These are phyloP conservation scores for Emys orbicularis DNA, from an alignment of 2,797 vertebrate species.

Conservation along the genomic window DNA sequence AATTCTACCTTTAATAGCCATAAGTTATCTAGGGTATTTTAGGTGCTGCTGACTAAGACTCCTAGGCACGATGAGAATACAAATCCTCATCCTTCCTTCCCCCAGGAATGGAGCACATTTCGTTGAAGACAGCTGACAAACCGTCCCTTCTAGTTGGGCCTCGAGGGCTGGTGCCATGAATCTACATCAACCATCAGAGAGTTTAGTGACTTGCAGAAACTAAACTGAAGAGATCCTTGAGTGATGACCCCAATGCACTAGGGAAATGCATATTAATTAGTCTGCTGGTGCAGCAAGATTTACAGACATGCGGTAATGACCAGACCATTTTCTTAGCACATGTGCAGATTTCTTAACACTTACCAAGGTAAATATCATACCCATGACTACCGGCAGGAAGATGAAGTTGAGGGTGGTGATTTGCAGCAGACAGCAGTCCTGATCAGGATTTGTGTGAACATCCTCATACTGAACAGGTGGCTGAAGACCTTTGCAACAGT, in stretches of 20 bases:
- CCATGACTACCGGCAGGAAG: slow-evolving; percentile 95
- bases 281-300: not conserved
- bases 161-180: too few relatives aligned
- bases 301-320: not conserved
- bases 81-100: too few relatives aligned
- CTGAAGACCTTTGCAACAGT: slow-evolving; percentile 80
- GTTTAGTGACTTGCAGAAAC: not conserved
- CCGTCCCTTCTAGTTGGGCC: too few relatives aligned
- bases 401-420: slow-evolving; percentile 98
- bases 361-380: slow-evolving; percentile 38
- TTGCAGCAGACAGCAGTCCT: slow-evolving; percentile 94
- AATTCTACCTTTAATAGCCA: too few relatives aligned
- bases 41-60: too few relatives aligned
- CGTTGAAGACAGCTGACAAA: too few relatives aligned
- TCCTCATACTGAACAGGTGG: slow-evolving; percentile 92
- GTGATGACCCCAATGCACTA: not conserved
- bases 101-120: too few relatives aligned
- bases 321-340: too few relatives aligned
- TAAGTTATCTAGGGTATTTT: too few relatives aligned
- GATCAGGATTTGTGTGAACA: slow-evolving; percentile 94
- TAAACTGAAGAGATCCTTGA: not conserved
- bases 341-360: too few relatives aligned
- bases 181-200: not conserved
- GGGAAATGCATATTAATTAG: not conserved
- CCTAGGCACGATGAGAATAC: too few relatives aligned